These are phyloP conservation scores for Idaea straminata DNA, from an alignment of 2,888 invertebrate species.

Conservation along the genomic window DNA sequence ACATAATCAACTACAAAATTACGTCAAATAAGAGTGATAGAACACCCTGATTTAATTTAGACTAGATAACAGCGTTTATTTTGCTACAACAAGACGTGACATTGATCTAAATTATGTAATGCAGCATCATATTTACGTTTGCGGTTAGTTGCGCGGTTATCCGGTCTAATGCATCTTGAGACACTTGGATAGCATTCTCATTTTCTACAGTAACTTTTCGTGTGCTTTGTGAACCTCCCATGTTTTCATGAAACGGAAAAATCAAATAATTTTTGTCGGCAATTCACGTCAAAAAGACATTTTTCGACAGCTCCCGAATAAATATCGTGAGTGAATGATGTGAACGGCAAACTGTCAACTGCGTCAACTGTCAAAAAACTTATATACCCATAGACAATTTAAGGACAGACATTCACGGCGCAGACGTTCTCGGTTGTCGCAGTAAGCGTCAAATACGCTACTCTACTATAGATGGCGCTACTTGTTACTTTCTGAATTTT, in stretches of 20 bases:
- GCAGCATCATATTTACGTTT: conserved; percentile 65
- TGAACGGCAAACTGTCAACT: neutral
- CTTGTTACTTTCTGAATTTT: neutral
- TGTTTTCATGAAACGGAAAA: conserved; percentile 44
- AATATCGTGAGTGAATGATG: neutral
- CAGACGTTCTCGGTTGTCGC: neutral
- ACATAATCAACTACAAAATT: neutral
- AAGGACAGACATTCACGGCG: neutral
- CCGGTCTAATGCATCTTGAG: conserved; percentile 72
- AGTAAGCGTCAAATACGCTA: conserved; percentile 16
- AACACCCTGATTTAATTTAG: neutral
- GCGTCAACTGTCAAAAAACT: neutral
- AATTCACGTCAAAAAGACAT: conserved; percentile 71
- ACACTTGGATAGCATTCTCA: conserved; percentile 74
- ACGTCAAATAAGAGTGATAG: neutral
- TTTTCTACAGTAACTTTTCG: conserved; percentile 73
- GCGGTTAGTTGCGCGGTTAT: conserved; percentile 67
- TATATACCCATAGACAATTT: conserved; percentile 2
- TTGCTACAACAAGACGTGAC: conserved; percentile 49
- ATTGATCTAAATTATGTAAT: conserved; percentile 78
- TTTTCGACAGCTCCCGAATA: conserved; percentile 42
- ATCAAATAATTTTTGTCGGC: conserved; percentile 57
- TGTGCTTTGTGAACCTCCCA: conserved; percentile 81
- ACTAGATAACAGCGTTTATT: conserved; percentile 21
- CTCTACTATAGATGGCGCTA: conserved; percentile 31